Evolutionary conservation across 2,113 vertebrate genomes (phyloP), one percentile per base, ranked within the genome.

Genomic region (Tachuris rubrigastra): DNA sequence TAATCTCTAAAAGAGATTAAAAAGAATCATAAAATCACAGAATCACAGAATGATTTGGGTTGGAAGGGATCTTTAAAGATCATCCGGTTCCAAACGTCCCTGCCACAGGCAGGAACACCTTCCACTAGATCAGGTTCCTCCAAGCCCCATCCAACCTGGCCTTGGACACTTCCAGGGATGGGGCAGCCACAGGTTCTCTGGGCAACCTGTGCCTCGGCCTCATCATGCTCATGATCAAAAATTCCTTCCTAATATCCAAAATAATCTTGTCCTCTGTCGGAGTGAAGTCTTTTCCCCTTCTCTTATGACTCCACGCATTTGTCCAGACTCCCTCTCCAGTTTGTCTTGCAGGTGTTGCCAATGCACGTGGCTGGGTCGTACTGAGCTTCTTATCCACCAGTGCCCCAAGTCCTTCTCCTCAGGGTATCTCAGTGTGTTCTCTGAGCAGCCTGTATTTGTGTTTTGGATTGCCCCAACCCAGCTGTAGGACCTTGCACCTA

Each of bases 141-240:
- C 21, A 39, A 46, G 9, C 10, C 7, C 18, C 3, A 1, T 53
- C 24, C n/a, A 41, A 0, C 20, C 28, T 53, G 33, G 7, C 6
- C 13, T 25, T 30, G 53, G 7, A 47, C 3, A n/a, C 9, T 39
- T 5, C 5, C 53, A 75, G 37, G 20, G n/a, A n/a, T 22, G 9
- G 6, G 33, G 7, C 23, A 89, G 46, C 3, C 62, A 41, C 37
- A 44, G 44, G 8, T 81, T 1, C 31, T 39, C 12, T 44, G 59
- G 59, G 5, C 3, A 44, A 0, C 2, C 4, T 37, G 37, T 52
- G 37, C 27, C 31, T 19, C 25, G 16, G 14, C 6, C 25, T 50
- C 14, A 3, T 9, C 25, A 66, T 6, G 9, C 25, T 56, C 31
- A 13, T 4, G 31, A 11, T 30, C 30, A 42, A 37, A 5, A 42